These are phyloP conservation scores for Tiliqua scincoides DNA, from an alignment of 2,113 vertebrate species.

Conservation along the genomic window DNA sequence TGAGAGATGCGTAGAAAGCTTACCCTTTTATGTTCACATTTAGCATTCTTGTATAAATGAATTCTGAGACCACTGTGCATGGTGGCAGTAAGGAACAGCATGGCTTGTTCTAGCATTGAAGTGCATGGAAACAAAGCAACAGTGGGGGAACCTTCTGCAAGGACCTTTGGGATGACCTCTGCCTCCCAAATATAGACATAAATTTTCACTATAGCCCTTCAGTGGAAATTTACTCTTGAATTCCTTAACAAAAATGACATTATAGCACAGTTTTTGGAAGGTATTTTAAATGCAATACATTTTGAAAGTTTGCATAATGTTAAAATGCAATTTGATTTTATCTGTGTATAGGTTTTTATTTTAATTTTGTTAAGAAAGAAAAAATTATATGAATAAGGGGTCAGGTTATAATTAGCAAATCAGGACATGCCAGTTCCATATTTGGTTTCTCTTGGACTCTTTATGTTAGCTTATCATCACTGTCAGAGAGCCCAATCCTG, in stretches of 20 bases:
- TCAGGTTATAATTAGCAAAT: background rate
- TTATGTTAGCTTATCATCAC: no score
- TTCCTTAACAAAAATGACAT: background rate
- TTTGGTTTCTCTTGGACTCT: background rate
- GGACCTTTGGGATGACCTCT: no score
- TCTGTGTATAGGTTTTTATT: background rate
- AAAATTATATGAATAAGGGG: background rate
- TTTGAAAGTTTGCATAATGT: background rate
- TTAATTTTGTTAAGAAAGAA: background rate
- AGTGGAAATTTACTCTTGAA: background rate
- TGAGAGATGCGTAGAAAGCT: no score
- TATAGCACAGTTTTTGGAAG: background rate
- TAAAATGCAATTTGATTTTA: background rate
- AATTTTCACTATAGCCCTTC: background rate
- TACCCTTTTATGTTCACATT: constrained; percentile 25
- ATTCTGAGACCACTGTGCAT: background rate
- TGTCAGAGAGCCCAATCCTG: no score
- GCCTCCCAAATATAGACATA: background rate
- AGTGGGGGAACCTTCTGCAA: constrained; percentile 12
- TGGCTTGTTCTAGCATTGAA: no score
- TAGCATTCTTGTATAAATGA: constrained; percentile 32
- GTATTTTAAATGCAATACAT: background rate
- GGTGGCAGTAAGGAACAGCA: background rate
- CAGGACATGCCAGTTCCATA: background rate
- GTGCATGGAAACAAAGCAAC: no score